Conservation (phyloP, 2,113 vertebrate species). For the Arvicanthis niloticus region DNA sequence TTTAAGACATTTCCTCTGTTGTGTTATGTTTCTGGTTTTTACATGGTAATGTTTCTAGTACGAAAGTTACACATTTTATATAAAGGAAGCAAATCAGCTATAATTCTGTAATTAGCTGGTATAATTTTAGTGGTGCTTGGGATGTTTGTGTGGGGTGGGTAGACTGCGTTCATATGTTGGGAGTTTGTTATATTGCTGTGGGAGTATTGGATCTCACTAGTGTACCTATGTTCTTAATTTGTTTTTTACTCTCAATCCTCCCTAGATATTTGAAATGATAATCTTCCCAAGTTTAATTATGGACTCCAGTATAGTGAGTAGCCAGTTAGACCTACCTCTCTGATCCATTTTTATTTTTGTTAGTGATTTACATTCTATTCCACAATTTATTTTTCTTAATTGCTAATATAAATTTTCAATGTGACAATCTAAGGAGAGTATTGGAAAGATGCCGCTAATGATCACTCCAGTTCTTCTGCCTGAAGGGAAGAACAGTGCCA, state of each 20-base stretch:
- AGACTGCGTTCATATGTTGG: neutral
- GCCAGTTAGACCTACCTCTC: neutral
- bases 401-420: constrained; percentile 27
- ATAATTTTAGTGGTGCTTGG: neutral
- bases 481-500: constrained; percentile 20
- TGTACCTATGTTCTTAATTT: constrained; percentile 41
- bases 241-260: constrained; percentile 34
- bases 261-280: constrained; percentile 47
- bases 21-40: constrained; percentile 58
- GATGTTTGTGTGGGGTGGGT: neutral
- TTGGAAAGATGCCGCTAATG: neutral
- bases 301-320: neutral
- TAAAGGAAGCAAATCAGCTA: constrained; percentile 31
- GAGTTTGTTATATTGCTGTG: constrained; percentile 2
- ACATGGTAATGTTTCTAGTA: neutral
- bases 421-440: constrained; percentile 17
- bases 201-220: neutral
- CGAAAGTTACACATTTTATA: constrained; percentile 23
- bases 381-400: neutral
- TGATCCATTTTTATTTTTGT: constrained; percentile 45
- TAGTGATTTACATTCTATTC: constrained; percentile 33
- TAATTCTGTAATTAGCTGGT: constrained; percentile 36
- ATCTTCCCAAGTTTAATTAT: constrained; percentile 47
- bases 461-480: neutral
- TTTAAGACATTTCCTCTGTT: constrained; percentile 8